Evolutionary conservation across 2,113 vertebrate species (phyloP).

Genomic region (Archocentrus centrarchus): DNA sequence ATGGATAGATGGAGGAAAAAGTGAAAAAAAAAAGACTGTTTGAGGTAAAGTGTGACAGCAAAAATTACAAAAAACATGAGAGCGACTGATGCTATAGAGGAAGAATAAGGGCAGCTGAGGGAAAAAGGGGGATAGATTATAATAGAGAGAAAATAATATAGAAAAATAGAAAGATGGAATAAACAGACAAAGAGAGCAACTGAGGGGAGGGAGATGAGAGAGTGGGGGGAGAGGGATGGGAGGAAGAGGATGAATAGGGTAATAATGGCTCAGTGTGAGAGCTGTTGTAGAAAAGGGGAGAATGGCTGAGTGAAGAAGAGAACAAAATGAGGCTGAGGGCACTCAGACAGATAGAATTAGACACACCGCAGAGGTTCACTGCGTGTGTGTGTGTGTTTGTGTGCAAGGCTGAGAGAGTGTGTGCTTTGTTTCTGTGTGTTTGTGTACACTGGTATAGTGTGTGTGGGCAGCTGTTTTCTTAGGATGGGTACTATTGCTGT

Average conservation of each 20-base stretch:
- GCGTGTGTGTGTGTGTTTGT: constrained; percentile 15
- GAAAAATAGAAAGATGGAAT: constrained; percentile 57
- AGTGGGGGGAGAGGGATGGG: constrained; percentile 21
- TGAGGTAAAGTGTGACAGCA: constrained; percentile 26
- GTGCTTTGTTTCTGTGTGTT: constrained; percentile 35
- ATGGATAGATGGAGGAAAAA: constrained; percentile 1
- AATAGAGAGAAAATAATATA: constrained; percentile 36
- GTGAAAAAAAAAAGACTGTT: neutral
- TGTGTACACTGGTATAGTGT: constrained; percentile 22
- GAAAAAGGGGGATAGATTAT: constrained; percentile 39
- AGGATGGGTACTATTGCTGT: constrained; percentile 33
- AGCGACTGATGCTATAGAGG: constrained; percentile 26
- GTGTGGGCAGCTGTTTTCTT: constrained; percentile 34
- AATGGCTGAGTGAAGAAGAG: constrained; percentile 78
- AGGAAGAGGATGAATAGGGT: constrained; percentile 73
- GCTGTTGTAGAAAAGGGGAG: constrained; percentile 73
- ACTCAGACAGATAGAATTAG: constrained; percentile 82
- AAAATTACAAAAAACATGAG: constrained; percentile 14
- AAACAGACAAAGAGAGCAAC: constrained; percentile 50
- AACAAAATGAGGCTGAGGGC: constrained; percentile 81
- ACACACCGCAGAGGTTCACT: constrained; percentile 69
- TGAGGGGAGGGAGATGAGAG: constrained; percentile 33
- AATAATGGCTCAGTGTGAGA: constrained; percentile 80
- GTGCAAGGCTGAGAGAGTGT: neutral
- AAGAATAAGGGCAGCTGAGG: constrained; percentile 24